Percentiles rank a stretch among this genome's conserved stretches.
These are phyloP conservation scores for Cylindroiulus punctatus DNA, from an alignment of 2,888 invertebrate species.

Conservation along the genomic window DNA sequence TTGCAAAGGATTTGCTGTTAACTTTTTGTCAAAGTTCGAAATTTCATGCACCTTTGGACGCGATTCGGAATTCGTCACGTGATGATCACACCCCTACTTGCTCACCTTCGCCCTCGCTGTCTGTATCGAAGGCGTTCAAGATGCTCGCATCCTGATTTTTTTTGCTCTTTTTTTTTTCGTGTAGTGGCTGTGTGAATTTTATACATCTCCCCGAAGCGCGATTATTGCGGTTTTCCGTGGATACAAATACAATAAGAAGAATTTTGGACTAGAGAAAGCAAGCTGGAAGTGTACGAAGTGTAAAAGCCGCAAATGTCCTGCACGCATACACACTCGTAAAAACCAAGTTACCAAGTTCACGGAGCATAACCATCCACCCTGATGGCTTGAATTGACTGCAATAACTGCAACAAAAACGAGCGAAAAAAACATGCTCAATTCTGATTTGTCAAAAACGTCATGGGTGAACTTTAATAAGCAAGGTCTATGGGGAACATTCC, in stretches of 20 bases:
- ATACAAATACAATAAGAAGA: slow-evolving; percentile 22
- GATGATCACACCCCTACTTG: background rate
- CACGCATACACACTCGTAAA: background rate
- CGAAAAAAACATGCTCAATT: background rate
- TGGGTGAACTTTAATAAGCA: no score
- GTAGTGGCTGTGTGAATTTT: background rate
- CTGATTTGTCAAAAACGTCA: no score
- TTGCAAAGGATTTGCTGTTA: no score
- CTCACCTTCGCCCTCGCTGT: background rate
- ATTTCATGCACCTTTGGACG: no score
- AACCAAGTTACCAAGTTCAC: background rate
- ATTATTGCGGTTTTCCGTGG: background rate
- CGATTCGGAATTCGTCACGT: no score
- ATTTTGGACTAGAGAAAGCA: background rate
- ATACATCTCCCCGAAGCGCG: background rate
- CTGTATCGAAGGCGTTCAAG: background rate
- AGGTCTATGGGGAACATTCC: no score
- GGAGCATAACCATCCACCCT: background rate
- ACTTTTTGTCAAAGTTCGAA: no score
- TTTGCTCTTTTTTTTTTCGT: no score
- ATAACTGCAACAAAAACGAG: no score
- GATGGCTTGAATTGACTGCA: no score
- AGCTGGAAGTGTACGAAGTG: background rate
- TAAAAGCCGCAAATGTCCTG: background rate
- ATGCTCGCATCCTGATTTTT: background rate